phyloP scores from a whole-genome alignment of 2,888 invertebrate species.

The Kuschelorhynchus macadamiae region DNA sequence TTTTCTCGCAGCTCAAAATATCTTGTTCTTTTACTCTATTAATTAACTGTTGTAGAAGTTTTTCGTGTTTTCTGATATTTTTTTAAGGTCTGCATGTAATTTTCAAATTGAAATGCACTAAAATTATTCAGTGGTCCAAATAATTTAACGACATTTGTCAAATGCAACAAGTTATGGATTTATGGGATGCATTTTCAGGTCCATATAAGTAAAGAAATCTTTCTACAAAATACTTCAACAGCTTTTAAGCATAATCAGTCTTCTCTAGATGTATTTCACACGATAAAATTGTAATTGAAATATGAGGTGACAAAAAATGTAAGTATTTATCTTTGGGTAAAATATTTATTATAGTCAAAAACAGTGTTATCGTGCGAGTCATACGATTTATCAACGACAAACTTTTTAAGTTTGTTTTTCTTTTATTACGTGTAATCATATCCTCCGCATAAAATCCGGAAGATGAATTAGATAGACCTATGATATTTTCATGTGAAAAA shows the following conservation, averaged over 20 bases:
- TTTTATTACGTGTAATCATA: no score
- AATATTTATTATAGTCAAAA: no score
- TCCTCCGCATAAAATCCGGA: no score
- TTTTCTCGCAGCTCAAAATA: background rate
- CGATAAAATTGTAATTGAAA: no score
- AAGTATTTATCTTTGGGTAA: no score
- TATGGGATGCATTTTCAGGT: conserved; percentile 31
- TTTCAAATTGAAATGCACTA: conserved; percentile 18
- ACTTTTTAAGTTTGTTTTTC: no score
- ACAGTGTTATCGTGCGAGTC: no score
- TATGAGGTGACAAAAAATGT: no score
- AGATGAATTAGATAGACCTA: no score
- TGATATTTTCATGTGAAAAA: no score
- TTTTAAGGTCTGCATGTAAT: conserved; percentile 29
- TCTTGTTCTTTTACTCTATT: conserved; percentile 21
- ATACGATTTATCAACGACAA: no score
- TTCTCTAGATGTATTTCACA: no score
- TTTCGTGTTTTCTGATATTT: conserved; percentile 29
- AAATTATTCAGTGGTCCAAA: conserved; percentile 21
- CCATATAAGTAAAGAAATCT: conserved; percentile 36
- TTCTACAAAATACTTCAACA: conserved; percentile 24
- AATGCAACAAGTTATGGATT: conserved; percentile 37
- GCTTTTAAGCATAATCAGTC: background rate
- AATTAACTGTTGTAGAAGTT: conserved; percentile 34
- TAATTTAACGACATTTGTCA: conserved; percentile 4